These are phyloP conservation scores for Numida meleagris DNA, from an alignment of 2,113 vertebrate genomes.

Conservation along the genomic window DNA sequence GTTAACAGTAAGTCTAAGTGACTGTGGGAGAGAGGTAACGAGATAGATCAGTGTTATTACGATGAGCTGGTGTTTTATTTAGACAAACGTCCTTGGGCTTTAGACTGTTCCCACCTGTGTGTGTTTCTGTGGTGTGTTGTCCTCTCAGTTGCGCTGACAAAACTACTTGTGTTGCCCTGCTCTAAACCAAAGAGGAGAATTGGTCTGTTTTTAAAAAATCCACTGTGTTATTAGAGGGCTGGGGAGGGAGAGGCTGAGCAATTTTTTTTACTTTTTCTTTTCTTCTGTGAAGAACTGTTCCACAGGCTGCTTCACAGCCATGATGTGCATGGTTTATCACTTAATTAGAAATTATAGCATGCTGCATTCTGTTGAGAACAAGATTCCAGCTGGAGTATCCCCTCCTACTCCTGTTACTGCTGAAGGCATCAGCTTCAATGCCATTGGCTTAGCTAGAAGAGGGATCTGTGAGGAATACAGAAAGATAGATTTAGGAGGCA, in stretches of 20 bases:
- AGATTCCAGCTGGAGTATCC: not conserved
- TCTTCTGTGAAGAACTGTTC: not conserved
- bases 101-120: not conserved
- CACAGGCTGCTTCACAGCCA: accelerated
- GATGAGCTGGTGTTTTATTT: not conserved
- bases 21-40: not conserved
- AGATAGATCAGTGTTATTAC: not conserved
- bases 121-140: not conserved
- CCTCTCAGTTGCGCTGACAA: not conserved
- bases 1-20: not conserved
- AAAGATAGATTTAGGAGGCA: not conserved
- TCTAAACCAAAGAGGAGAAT: not conserved
- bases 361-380: not conserved
- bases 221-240: not conserved
- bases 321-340: not conserved
- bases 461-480: not conserved
- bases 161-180: not conserved
- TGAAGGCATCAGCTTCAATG: not conserved
- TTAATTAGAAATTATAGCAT: not conserved
- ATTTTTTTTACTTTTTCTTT: no score
- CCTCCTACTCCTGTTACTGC: not conserved
- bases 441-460: not conserved
- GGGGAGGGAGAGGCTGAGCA: not conserved
- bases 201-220: not conserved
- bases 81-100: not conserved